Evolutionary conservation across 2,113 vertebrate species (phyloP), one percentile per base, ranked within the genome.

Genomic region (Nothocercus julius): DNA sequence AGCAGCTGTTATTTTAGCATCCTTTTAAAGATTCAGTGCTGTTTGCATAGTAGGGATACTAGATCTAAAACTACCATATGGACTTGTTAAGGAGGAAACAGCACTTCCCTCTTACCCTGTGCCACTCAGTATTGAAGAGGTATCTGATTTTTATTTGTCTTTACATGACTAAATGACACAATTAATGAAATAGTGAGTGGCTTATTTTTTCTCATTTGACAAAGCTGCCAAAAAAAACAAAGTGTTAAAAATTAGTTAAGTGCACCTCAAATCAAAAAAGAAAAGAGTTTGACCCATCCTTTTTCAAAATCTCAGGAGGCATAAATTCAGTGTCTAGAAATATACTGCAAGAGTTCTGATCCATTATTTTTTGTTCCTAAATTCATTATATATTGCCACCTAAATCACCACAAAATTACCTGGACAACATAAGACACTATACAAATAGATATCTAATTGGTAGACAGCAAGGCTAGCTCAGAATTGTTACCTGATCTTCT

Each of bases 31-130:
- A 92, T 61, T 95, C 79, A 75, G 47, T 82, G 85, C 36, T 95
- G 92, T 93, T 95, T 86, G 88, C 92, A 84, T 82, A 90, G 83
- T 93, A 78, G 90, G 93, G 93, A 96, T 93, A 79, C 80, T 96
- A 95, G 80, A 94, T 96, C 92, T 95, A 88, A 82, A 95, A 96
- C 82, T 86, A 94, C 92, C 93, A 95, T 91, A 78, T 95, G 90
- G 82, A 34, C 87, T 90, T 84, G 54, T 89, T 94, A 68, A 82
- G 85, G 85, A 95, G 95, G 75, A 96, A 95, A 92, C 68, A 93
- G 82, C 90, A 75, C 42, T 85, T 94, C 47, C 94, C 92, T 95
- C 93, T 94, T 93, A 95, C 94, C 87, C 80, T 32, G 93, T 94
- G 87, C 92, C 94, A 95, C 90, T 95, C 93, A 87, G 80, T 88